Evolutionary conservation across 2,113 vertebrate species (phyloP).

Genomic region (Megaleporinus macrocephalus): DNA sequence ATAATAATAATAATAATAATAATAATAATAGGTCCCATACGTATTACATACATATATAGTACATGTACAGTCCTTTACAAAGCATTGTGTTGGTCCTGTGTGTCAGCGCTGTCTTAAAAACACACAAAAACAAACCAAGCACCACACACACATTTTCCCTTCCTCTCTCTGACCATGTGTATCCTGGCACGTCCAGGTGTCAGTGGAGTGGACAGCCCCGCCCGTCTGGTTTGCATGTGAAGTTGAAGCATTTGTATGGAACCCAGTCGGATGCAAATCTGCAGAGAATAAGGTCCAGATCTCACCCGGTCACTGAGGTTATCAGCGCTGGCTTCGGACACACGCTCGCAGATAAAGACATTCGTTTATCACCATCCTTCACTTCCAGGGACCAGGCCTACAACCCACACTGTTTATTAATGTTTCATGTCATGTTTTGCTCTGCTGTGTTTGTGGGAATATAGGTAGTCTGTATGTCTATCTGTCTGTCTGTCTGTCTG

Average conservation of each 20-base stretch:
- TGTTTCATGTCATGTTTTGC: slow-evolving; percentile 53
- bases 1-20: no score
- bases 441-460: no score
- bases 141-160: slow-evolving; percentile 63
- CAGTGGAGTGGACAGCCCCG: background rate
- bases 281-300: slow-evolving; percentile 10
- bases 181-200: background rate
- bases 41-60: no score
- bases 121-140: background rate
- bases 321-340: slow-evolving; percentile 63
- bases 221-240: slow-evolving; percentile 45
- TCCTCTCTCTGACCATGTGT: slow-evolving; percentile 57
- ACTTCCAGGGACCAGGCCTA: slow-evolving; percentile 72
- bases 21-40: no score
- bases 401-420: background rate
- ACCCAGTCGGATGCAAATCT: slow-evolving; percentile 55
- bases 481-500: background rate
- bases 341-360: slow-evolving; percentile 69
- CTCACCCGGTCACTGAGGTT: slow-evolving; percentile 62
- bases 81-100: no score
- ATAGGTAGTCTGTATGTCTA: background rate
- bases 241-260: slow-evolving; percentile 34
- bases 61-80: no score
- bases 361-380: slow-evolving; percentile 77
- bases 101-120: background rate